A percentile compares a stretch with the other conserved stretches of the same genome.
Evolutionary conservation across 1,140 invertebrate species (phyloP).

Genomic region (Paraescarpia echinospica): DNA sequence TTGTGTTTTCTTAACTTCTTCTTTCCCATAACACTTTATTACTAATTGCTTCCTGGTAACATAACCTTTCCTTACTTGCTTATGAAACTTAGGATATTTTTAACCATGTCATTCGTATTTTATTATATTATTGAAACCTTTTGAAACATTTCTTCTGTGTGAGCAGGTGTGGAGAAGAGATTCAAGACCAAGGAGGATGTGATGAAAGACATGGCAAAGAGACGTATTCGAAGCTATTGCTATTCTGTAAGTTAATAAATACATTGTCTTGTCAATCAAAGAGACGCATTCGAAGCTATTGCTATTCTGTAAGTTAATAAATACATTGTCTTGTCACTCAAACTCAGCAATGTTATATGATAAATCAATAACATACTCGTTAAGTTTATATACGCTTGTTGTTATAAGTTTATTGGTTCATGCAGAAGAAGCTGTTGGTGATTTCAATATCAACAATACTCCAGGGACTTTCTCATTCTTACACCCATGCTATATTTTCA

Average conservation of each 20-base stretch:
- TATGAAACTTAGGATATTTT: background rate
- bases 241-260: constrained; percentile 41
- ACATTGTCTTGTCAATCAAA: too few species aligned
- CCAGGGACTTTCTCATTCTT: too few species aligned
- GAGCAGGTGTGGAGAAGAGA: constrained; percentile 47
- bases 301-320: constrained; percentile 40
- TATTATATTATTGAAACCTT: background rate
- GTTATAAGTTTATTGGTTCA: too few species aligned
- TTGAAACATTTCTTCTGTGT: background rate
- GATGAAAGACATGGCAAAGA: constrained; percentile 48
- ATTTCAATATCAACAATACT: too few species aligned
- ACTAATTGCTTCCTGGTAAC: background rate
- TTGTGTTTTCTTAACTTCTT: background rate
- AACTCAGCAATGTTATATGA: background rate
- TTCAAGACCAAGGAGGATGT: constrained; percentile 49
- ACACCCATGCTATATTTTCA: too few species aligned
- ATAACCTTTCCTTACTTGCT: background rate
- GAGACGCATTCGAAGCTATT: constrained; percentile 49
- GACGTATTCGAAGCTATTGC: constrained; percentile 48
- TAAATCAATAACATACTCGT: too few species aligned
- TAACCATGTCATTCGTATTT: background rate
- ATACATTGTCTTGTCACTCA: background rate
- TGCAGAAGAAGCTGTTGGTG: too few species aligned
- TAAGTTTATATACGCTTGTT: too few species aligned
- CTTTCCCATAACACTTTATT: background rate